These are phyloP conservation scores for Panurus biarmicus DNA, from an alignment of 2,113 vertebrate species.

Conservation along the genomic window DNA sequence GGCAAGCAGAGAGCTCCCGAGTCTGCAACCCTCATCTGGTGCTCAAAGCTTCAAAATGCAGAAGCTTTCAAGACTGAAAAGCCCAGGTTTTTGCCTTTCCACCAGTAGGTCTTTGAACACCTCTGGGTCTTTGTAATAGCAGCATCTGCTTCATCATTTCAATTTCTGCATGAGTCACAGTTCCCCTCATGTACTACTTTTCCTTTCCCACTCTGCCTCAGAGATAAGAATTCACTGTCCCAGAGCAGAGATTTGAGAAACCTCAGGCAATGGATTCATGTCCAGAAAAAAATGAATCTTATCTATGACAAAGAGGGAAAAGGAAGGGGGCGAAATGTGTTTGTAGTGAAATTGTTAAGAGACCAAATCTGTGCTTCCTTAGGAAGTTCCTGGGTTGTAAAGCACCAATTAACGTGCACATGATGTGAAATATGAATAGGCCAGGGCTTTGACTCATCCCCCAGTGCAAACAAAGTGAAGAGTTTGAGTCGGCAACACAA, in stretches of 20 bases:
- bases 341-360: constrained; percentile 34
- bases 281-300: constrained; percentile 22
- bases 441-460: constrained; percentile 30
- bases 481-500: neutral
- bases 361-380: constrained; percentile 18
- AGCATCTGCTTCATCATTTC: constrained; percentile 21
- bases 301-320: constrained; percentile 17
- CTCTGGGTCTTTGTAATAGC: constrained; percentile 35
- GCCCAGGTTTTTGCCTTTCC: constrained; percentile 29
- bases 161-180: constrained; percentile 40
- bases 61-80: constrained; percentile 4
- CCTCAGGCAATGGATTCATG: constrained; percentile 12
- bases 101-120: constrained; percentile 15
- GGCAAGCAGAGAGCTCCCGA: neutral
- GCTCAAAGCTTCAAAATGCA: neutral
- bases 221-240: constrained; percentile 29
- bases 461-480: neutral
- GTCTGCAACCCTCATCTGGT: neutral
- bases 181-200: constrained; percentile 1
- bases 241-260: constrained; percentile 41
- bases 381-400: constrained; percentile 24
- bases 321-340: neutral
- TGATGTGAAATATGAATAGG: constrained; percentile 41
- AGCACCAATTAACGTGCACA: neutral
- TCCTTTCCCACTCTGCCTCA: neutral